Evolutionary conservation across 2,113 vertebrate genomes (phyloP), one percentile per base, ranked within the genome.

Genomic region (Leptodactylus fuscus): DNA sequence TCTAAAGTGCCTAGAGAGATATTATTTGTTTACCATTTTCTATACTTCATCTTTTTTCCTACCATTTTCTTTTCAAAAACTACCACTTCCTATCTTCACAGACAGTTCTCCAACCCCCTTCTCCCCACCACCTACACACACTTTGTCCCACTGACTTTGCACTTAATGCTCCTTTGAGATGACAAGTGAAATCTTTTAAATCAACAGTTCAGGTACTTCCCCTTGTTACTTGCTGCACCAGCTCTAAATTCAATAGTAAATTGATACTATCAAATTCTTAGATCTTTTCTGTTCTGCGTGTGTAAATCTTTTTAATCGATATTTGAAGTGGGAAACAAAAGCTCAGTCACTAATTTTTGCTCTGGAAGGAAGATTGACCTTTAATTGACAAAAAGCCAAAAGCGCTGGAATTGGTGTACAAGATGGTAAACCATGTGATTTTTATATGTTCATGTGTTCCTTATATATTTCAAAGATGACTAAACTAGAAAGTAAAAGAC

Each of bases 61-160:
- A 44, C 75, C 75, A 69, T 73, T 34, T n/a, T 70, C 89, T 90
- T 73, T 88, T 88, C 87, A 88, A 88, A 91, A 90, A 87, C 89
- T 84, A 89, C 87, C 85, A 89, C 88, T 91, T 87, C 89, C 70
- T 87, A 22, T 41, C 62, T 74, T 67, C 62, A n/a, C n/a, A 87
- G 81, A 85, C 49, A 87, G 53, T 67, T 44, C 76, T 48, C 71
- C 82, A 73, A 81, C 15, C 49, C 85, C 69, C 82, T 51, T 48
- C 29, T 74, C 69, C 80, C 51, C 81, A 48, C 60, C 49, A 53
- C 58, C 65, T 73, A 27, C 27, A 60, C 76, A 58, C 48, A 58
- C 46, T 27, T 73, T 62, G 58, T 84, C 80, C 69, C 70, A 70
- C 58, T 87, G 53, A 29, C 77, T 81, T 85, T 34, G 81, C 60